Percentiles rank a stretch among this genome's conserved stretches.
Evolutionary conservation across 2,113 vertebrate species (phyloP).

Genomic region (Charina bottae): DNA sequence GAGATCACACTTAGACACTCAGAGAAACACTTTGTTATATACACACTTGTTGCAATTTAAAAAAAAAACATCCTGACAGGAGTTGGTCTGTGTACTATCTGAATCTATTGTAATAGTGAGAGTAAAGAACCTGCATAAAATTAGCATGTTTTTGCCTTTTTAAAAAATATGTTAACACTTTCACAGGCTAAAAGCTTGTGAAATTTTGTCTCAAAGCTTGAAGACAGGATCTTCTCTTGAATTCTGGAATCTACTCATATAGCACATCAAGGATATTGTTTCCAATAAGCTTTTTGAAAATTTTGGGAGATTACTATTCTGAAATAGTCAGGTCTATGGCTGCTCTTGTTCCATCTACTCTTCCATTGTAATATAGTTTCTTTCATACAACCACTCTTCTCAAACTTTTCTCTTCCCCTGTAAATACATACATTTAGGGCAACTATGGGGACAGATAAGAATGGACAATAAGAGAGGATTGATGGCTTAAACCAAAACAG

Average conservation of each 20-base stretch:
- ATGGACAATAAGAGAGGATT: not conserved
- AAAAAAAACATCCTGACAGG: not conserved
- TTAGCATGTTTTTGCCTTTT: not conserved
- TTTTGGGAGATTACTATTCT: not conserved
- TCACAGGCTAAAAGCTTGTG: not conserved
- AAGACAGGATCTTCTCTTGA: not conserved
- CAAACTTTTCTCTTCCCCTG: not conserved
- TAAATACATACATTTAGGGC: not conserved
- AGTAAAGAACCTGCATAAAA: not conserved
- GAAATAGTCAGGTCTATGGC: not conserved
- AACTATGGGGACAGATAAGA: not conserved
- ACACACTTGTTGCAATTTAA: not conserved
- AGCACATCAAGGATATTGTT: not conserved
- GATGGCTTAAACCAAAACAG: not conserved
- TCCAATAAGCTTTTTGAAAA: not conserved
- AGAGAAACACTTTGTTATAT: not conserved
- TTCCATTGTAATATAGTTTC: not conserved
- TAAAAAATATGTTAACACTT: not conserved
- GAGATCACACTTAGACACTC: not conserved
- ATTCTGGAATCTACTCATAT: not conserved
- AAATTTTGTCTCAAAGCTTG: not conserved
- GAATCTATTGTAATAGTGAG: not conserved
- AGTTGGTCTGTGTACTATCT: not conserved
- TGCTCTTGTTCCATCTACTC: not conserved
- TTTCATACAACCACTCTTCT: not conserved